phyloP scores from a whole-genome alignment of 1,140 invertebrate genomes.

The Portunus trituberculatus region DNA sequence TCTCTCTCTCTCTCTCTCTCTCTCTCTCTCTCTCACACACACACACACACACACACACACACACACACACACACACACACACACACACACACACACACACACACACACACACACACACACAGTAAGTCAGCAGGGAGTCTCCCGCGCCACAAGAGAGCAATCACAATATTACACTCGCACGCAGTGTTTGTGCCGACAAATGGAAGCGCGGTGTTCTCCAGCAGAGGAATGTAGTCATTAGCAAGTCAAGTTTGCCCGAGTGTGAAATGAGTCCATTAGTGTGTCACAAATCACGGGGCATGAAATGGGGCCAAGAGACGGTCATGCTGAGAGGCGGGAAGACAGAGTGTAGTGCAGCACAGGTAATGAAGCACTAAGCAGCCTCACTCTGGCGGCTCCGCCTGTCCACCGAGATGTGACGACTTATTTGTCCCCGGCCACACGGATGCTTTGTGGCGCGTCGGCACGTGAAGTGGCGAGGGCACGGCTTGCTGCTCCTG shows the following conservation, averaged over 20 bases:
- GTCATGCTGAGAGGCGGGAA: neutral
- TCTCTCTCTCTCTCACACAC: no score
- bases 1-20: no score
- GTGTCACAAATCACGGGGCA: neutral
- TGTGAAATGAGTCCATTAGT: slow-evolving; percentile 22
- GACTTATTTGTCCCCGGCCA: neutral
- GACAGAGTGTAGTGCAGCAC: neutral
- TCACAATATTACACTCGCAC: neutral
- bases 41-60: no score
- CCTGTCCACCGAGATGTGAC: neutral
- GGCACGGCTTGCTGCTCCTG: no score
- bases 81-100: no score
- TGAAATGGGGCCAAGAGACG: neutral
- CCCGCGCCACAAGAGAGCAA: neutral
- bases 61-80: no score
- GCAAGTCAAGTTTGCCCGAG: neutral
- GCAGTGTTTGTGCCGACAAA: neutral
- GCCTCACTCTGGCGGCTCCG: neutral
- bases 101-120: no score
- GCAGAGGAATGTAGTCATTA: neutral
- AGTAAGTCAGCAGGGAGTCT: no score
- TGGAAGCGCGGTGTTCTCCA: neutral
- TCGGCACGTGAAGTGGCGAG: no score
- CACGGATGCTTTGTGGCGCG: no score
- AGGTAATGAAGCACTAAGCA: neutral